Evolutionary conservation across 2,113 vertebrate genomes (phyloP).

Genomic region (Dermatemys mawii): DNA sequence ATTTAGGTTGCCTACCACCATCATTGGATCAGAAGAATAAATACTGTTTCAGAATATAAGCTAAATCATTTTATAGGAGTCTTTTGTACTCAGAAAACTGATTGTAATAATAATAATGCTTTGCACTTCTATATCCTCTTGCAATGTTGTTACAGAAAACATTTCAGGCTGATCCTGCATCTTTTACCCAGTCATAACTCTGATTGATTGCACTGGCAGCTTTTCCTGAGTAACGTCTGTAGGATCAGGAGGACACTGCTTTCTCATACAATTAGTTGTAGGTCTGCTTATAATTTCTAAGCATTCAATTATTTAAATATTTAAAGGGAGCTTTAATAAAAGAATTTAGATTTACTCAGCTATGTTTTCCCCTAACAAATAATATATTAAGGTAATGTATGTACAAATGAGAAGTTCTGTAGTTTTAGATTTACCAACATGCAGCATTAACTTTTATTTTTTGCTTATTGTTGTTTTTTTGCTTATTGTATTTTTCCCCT

Average conservation of each 20-base stretch:
- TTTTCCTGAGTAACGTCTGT: not conserved
- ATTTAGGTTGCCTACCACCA: conserved; percentile 29
- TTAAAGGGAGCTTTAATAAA: not conserved
- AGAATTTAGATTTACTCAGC: not conserved
- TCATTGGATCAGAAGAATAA: not conserved
- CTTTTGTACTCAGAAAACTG: conserved; percentile 47
- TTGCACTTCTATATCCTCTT: not conserved
- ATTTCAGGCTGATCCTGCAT: not conserved
- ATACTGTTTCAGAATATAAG: conserved; percentile 22
- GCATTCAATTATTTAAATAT: not conserved
- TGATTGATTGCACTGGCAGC: not conserved
- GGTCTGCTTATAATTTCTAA: not conserved
- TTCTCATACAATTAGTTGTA: not conserved
- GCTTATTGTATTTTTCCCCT: not conserved
- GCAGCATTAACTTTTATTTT: not conserved
- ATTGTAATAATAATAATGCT: not conserved
- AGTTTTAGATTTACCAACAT: not conserved
- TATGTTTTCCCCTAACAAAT: not conserved
- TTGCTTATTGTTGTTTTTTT: not conserved
- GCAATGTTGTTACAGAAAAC: not conserved
- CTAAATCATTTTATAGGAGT: conserved; percentile 1
- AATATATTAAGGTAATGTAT: not conserved
- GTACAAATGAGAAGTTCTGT: not conserved
- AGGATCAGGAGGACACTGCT: not conserved
- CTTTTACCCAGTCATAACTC: not conserved